phyloP scores from a whole-genome alignment of 1,140 invertebrate species.

The Lepeophtheirus salmonis region DNA sequence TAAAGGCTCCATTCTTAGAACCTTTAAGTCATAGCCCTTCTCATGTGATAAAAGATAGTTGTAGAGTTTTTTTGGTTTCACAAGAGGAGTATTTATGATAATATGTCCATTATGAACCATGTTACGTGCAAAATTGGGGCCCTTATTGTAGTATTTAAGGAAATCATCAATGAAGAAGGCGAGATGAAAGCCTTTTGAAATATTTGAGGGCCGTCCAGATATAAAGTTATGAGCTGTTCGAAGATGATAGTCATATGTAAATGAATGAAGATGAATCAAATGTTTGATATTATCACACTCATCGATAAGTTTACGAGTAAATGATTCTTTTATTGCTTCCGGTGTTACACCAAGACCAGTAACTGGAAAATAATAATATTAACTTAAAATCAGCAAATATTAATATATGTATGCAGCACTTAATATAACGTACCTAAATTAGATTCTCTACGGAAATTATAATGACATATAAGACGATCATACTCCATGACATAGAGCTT shows the following conservation, averaged over 20 bases:
- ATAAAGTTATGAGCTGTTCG: constrained; percentile 51
- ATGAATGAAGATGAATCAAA: constrained; percentile 58
- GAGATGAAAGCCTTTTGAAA: constrained; percentile 50
- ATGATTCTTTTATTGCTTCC: not conserved
- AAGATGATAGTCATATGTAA: constrained; percentile 69
- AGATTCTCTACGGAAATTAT: not conserved
- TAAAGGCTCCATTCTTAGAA: constrained; percentile 41
- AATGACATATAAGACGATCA: constrained; percentile 30
- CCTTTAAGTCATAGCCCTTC: constrained; percentile 45
- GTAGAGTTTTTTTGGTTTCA: constrained; percentile 44
- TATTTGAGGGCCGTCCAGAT: constrained; percentile 37
- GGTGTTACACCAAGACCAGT: not conserved
- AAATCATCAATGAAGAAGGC: constrained; percentile 62
- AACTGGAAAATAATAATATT: not conserved
- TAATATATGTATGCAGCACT: too few relatives aligned
- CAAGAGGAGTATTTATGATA: constrained; percentile 39
- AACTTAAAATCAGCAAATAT: too few relatives aligned
- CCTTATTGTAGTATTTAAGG: constrained; percentile 59
- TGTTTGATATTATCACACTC: constrained; percentile 47
- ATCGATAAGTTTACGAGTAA: constrained; percentile 41
- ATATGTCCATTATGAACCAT: constrained; percentile 44
- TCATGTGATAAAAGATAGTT: constrained; percentile 50
- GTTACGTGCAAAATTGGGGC: constrained; percentile 61
- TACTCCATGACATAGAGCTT: constrained; percentile 50
- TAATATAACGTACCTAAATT: not conserved